Evolutionary conservation across 2,113 vertebrate genomes (phyloP).

Genomic region (Rana temporaria): DNA sequence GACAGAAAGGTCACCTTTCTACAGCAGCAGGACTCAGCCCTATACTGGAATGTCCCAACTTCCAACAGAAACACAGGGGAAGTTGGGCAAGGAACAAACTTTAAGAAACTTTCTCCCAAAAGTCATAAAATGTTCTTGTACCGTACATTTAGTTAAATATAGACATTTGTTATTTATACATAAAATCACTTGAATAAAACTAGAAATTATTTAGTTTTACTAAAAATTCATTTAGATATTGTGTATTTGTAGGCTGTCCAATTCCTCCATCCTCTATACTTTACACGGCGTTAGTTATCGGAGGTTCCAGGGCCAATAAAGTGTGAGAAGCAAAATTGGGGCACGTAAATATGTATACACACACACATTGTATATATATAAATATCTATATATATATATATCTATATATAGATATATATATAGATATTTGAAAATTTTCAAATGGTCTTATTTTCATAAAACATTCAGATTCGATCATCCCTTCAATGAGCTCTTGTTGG

Average conservation of each 20-base stretch:
- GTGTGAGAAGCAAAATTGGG: conserved; percentile 12
- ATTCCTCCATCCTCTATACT: conserved; percentile 64
- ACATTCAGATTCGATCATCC: conserved; percentile 17
- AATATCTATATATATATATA: conserved; percentile 11
- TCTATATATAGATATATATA: conserved; percentile 32
- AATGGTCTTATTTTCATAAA: not conserved
- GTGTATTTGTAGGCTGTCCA: conserved; percentile 26
- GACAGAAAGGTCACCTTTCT: not conserved
- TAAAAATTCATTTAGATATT: conserved; percentile 73
- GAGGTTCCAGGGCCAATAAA: conserved; percentile 7
- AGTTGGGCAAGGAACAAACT: conserved; percentile 31
- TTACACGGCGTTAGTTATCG: conserved; percentile 19
- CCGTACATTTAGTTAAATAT: conserved; percentile 83
- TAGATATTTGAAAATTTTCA: conserved; percentile 18
- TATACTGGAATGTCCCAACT: conserved; percentile 52
- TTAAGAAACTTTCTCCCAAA: conserved; percentile 49
- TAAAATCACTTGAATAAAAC: conserved; percentile 82
- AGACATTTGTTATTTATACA: conserved; percentile 88
- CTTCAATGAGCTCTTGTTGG: conserved; percentile 7
- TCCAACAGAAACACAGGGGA: conserved; percentile 36
- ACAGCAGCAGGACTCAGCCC: conserved; percentile 45
- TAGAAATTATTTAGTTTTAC: conserved; percentile 84
- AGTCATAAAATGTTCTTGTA: conserved; percentile 54
- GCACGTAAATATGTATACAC: not conserved
- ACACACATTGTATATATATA: conserved; percentile 15